Evolutionary conservation across 2,113 vertebrate species (phyloP).

Genomic region (Kryptolebias marmoratus): DNA sequence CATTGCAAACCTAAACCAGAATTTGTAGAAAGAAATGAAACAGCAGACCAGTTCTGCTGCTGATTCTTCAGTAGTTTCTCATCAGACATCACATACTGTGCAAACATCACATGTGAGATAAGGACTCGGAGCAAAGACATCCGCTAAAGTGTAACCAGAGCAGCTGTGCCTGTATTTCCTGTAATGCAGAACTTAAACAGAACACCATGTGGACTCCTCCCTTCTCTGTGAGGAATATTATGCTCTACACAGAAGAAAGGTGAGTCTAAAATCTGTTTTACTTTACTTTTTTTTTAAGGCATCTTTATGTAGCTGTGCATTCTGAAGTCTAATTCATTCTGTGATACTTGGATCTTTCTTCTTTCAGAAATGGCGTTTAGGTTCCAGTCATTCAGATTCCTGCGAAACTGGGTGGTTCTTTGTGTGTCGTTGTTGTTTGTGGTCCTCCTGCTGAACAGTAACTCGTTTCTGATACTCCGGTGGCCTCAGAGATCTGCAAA

Average conservation of each 20-base stretch:
- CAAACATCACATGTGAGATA: background rate
- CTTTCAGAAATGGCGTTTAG: constrained; percentile 20
- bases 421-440: constrained; percentile 9
- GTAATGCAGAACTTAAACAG: background rate
- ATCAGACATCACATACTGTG: background rate
- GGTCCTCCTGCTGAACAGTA: constrained; percentile 17
- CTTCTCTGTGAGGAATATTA: background rate
- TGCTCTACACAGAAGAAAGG: constrained; percentile 4
- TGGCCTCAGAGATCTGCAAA: constrained; percentile 36
- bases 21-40: background rate
- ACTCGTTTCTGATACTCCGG: constrained; percentile 46
- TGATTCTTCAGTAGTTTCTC: background rate
- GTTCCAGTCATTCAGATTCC: background rate
- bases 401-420: constrained; percentile 4
- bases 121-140: background rate
- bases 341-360: background rate
- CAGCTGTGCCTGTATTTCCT: constrained; percentile 25
- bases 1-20: background rate
- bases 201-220: background rate
- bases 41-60: background rate
- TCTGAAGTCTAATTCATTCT: background rate
- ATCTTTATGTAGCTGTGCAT: background rate
- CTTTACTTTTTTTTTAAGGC: background rate
- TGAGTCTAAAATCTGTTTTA: constrained; percentile 12
- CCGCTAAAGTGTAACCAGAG: background rate